Evolutionary conservation across 2,888 invertebrate species (phyloP), one percentile per base, ranked within the genome.

Genomic region (Apotomis turbidana): DNA sequence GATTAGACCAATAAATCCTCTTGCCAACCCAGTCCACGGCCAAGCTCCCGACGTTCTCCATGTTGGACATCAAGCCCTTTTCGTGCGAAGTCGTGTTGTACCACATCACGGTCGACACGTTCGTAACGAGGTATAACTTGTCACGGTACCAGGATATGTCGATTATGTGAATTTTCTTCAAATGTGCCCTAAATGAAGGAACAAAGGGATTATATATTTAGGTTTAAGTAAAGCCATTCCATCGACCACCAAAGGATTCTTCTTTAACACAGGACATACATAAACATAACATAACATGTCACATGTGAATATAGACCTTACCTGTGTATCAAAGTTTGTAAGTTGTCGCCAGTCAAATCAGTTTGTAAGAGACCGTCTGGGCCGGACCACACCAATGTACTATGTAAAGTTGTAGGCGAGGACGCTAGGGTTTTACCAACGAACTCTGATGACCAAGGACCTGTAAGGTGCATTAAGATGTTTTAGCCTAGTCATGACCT

Each of bases 21-120:
- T 95, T 95, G 2, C 97, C 98, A 63, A 98, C 95, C 98, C 98
- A 98, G 84, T 99, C 99, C 12, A 97, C 96, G 0, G 97, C 97
- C 67, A 98, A 94, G 79, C 96, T 96, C 0, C 96, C 96, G 0
- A 96, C 97, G 36, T 96, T 95, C 73, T 95, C 95, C 87, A 97
- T 94, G 82, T 96, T 95, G 0, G 90, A 85, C 83, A 97, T 90
- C 60, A 94, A 88, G 0, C 93, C 95, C 66, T 94, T 93, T 59
- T 91, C 86, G 63, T 94, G 94, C 4, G 94, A 94, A 0, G 95
- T 96, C 9, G 95, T 94, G 80, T 97, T 96, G 81, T 96, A 96
- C 91, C 95, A 95, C 84, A 95, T 95, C 0, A 97, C 94, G 36
- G 95, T 95, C 1, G 96, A 96, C 38, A 95, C 95, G 77, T 96